Evolutionary conservation across 2,797 vertebrate genomes (phyloP).

Genomic region (Morus bassanus): DNA sequence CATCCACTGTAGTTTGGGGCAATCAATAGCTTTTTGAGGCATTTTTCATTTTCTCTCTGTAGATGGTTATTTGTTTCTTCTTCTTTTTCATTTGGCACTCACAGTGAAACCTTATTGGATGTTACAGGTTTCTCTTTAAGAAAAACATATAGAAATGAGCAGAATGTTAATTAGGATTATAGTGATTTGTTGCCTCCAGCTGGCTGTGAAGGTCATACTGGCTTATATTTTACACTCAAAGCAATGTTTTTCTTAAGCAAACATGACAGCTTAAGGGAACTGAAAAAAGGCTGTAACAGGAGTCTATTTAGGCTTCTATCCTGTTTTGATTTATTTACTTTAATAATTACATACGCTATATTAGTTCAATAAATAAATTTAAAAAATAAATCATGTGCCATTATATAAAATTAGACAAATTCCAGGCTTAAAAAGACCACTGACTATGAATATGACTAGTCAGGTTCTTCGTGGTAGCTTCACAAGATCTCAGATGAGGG

Average conservation of each 20-base stretch:
- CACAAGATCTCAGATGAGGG: not conserved
- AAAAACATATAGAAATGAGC: not conserved
- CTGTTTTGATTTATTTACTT: not conserved
- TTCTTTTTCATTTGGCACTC: not conserved
- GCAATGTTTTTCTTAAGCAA: not conserved
- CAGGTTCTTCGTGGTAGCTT: not conserved
- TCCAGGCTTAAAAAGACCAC: not conserved
- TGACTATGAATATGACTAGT: not conserved
- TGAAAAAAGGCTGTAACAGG: not conserved
- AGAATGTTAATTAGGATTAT: slow-evolving; percentile 14
- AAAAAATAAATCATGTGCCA: not conserved
- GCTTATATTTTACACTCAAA: not conserved
- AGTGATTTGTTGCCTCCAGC: not conserved
- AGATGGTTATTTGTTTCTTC: not conserved
- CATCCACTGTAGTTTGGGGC: not conserved
- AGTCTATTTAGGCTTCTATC: not conserved
- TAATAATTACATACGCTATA: not conserved
- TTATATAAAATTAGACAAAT: not conserved
- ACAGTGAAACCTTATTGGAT: not conserved
- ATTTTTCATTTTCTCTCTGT: not conserved
- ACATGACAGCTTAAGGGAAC: not conserved
- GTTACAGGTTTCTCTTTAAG: slow-evolving; percentile 10
- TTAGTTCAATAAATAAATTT: not conserved
- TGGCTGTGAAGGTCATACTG: not conserved
- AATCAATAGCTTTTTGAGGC: not conserved